These are phyloP conservation scores for Menidia menidia DNA, from an alignment of 2,797 vertebrate genomes.

Conservation along the genomic window DNA sequence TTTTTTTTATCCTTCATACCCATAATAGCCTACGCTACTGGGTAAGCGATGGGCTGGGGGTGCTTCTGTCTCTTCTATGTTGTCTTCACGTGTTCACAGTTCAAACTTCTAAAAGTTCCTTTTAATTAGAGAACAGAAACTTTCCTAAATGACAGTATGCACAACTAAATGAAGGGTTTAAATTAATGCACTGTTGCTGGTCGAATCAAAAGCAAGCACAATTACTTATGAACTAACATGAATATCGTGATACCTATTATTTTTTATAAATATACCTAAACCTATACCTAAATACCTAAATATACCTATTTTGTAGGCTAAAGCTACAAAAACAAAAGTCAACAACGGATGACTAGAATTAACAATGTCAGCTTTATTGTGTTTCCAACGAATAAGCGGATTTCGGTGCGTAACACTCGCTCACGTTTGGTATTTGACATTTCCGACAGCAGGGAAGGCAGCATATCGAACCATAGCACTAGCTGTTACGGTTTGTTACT, in stretches of 20 bases:
- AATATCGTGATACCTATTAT: no score
- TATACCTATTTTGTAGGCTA: not conserved
- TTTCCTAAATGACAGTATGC: no score
- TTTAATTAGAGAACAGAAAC: no score
- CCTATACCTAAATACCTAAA: no score
- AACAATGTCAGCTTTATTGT: not conserved
- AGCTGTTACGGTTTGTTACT: conserved; percentile 61
- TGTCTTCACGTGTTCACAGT: conserved; percentile 29
- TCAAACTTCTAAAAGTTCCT: not conserved
- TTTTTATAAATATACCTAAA: no score
- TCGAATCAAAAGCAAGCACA: no score
- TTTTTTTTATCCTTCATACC: not conserved
- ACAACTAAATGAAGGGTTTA: no score
- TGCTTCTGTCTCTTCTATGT: conserved; percentile 35
- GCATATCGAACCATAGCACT: conserved; percentile 33
- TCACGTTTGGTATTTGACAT: not conserved
- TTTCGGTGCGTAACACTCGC: not conserved
- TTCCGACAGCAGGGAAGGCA: conserved; percentile 35
- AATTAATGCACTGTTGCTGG: no score
- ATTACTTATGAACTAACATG: no score
- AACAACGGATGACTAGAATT: fast-evolving
- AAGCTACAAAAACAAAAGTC: not conserved
- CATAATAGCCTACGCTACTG: conserved; percentile 6
- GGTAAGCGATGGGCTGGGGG: not conserved
- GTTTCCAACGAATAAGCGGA: not conserved